phyloP scores from a whole-genome alignment of 1,140 invertebrate genomes.

The Geopemphigus sp. region DNA sequence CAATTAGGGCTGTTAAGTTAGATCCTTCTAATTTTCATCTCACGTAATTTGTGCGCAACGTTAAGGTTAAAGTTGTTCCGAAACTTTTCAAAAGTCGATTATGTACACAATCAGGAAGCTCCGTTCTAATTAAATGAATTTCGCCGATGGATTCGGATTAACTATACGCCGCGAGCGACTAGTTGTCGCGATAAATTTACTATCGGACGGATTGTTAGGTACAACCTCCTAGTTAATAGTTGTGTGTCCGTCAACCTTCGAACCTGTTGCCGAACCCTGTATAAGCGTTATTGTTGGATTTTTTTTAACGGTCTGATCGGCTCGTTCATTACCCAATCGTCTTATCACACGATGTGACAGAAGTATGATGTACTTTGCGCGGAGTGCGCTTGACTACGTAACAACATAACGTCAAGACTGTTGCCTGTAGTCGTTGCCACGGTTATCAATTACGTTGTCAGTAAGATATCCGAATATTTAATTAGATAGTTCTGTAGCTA shows the following conservation, averaged over 20 bases:
- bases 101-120: conserved; percentile 36
- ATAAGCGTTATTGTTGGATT: background rate
- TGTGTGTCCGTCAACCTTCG: background rate
- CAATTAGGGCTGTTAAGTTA: conserved; percentile 17
- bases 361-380: background rate
- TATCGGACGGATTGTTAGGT: background rate
- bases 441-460: background rate
- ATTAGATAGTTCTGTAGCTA: background rate
- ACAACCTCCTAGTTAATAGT: background rate
- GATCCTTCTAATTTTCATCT: conserved; percentile 31
- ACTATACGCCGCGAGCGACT: background rate
- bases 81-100: conserved; percentile 38
- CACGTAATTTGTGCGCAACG: background rate
- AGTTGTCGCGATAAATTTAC: conserved; percentile 12
- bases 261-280: background rate
- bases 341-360: background rate
- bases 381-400: background rate
- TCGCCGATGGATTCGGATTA: conserved; percentile 37
- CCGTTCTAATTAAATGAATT: conserved; percentile 40
- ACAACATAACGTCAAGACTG: background rate
- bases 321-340: background rate
- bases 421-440: background rate
- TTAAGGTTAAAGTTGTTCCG: conserved; percentile 25
- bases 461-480: background rate
- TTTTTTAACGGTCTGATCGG: background rate